Evolutionary conservation across 2,797 vertebrate species (phyloP).

Genomic region (Sebastes oblongus): DNA sequence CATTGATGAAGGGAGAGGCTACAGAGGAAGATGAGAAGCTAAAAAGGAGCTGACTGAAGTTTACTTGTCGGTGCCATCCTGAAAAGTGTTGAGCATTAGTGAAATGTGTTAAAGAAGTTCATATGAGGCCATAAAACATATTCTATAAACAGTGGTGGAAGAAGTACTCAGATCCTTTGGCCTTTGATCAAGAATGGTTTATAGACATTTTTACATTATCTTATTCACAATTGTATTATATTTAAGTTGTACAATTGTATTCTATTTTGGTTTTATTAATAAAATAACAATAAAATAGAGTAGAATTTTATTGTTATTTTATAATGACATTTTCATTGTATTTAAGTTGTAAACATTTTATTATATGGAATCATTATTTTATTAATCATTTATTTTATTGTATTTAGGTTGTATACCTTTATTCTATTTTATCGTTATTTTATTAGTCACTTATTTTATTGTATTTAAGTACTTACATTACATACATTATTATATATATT

Average conservation of each 20-base stretch:
- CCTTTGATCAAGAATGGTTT: not conserved
- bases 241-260: not conserved
- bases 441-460: not conserved
- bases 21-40: slow-evolving; percentile 29
- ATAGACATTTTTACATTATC: not conserved
- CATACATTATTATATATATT: not conserved
- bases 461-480: not conserved
- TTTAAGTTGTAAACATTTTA: not conserved
- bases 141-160: not conserved
- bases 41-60: not conserved
- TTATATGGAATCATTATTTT: not conserved
- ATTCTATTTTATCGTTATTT: not conserved
- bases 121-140: not conserved
- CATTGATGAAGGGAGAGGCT: slow-evolving; percentile 4
- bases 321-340: not conserved
- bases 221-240: not conserved
- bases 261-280: not conserved
- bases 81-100: not conserved
- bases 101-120: not conserved
- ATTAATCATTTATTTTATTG: not conserved
- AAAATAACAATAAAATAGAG: no score
- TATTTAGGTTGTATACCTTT: not conserved
- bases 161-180: not conserved
- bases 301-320: no score
- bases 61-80: not conserved